Evolutionary conservation across 2,888 invertebrate genomes (phyloP), one percentile per base, ranked within the genome.

Genomic region (Caenorhabditis sulstoni): DNA sequence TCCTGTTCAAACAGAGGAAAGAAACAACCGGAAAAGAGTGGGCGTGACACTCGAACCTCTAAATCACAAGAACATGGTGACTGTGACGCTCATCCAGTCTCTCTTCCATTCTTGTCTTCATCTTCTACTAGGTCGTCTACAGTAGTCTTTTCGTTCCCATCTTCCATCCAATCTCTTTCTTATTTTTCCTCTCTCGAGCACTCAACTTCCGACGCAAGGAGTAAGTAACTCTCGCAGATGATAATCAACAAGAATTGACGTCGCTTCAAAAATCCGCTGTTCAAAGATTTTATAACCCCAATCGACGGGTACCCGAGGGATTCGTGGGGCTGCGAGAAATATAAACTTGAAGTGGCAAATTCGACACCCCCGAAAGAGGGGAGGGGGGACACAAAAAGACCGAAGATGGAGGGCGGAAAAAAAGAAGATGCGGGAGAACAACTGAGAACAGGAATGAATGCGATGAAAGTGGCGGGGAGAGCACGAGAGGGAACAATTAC

Each of bases 211-310:
- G 22, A 47, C 22, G 49, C 47, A n/a, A n/a, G 49, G 58, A 65
- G 47, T 41, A 62, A 71, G 41, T 64, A 64, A 71, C 45, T 50
- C 59, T 29, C 7, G 41, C 41, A 64, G 71, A 73, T 64, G 73
- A 73, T 73, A 71, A 71, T 71, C 71, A 71, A 58, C 64, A 73
- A 73, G 73, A 65, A 73, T 64, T 73, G 73, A 64, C 64, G 73
- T 64, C 58, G 57, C 44, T 50, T 65, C 58, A 64, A 62, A 62
- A 70, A 61, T 58, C 52, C 35, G 55, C 39, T 73, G 73, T 73
- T 73, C 73, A 58, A 65, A 73, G 73, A 73, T 73, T 73, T 64
- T 73, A 73, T 73, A 73, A 73, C 73, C 64, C 64, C 18, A 62
- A 20, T 41, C 3, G 39, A 62, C 61, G 41, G 45, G 14, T 35